phyloP scores from a whole-genome alignment of 1,140 invertebrate genomes.

The Cydia strobilella region DNA sequence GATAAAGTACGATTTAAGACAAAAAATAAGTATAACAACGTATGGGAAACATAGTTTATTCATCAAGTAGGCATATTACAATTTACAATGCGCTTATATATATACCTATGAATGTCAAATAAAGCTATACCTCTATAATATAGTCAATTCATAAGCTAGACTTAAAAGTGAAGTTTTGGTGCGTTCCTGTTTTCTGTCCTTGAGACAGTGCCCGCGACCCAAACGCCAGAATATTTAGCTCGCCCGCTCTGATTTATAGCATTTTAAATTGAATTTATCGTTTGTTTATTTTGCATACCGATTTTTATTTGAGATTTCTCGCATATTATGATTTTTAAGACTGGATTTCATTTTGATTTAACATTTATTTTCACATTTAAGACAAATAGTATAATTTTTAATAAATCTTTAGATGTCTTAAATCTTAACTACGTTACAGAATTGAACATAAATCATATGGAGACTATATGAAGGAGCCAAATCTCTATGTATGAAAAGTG shows the following conservation, averaged over 20 bases:
- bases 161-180: too few relatives aligned
- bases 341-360: not conserved
- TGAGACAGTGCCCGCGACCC: slow-evolving; percentile 36
- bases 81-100: too few relatives aligned
- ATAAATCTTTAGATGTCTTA: not conserved
- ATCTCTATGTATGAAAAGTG: too few relatives aligned
- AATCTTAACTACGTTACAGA: not conserved
- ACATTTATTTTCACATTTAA: not conserved
- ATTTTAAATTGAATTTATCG: slow-evolving; percentile 52
- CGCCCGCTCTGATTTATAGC: slow-evolving; percentile 44
- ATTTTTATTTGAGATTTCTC: slow-evolving; percentile 34
- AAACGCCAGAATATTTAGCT: slow-evolving; percentile 38
- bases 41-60: too few relatives aligned
- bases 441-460: too few relatives aligned
- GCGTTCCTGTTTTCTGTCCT: slow-evolving; percentile 34
- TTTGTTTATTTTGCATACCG: slow-evolving; percentile 53
- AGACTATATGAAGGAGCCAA: too few relatives aligned
- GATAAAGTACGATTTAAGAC: too few relatives aligned
- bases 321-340: not conserved
- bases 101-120: too few relatives aligned
- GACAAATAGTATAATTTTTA: not conserved
- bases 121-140: too few relatives aligned
- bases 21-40: too few relatives aligned
- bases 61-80: too few relatives aligned
- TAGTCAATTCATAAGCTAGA: too few relatives aligned